Conservation (phyloP, 2,797 vertebrate species). For the Limosa lapponica region DNA sequence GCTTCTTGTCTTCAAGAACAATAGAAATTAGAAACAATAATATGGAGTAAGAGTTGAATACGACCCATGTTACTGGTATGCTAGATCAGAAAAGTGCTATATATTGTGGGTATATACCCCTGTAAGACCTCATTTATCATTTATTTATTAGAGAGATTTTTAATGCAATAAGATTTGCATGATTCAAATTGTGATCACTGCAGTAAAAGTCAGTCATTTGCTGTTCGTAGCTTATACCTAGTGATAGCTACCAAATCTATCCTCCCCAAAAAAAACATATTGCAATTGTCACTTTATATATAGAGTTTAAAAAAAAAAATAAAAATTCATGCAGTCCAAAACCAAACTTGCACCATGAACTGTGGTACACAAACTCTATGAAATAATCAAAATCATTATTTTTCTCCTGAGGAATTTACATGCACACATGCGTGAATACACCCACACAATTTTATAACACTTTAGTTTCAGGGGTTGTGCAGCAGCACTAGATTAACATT, state of each 20-base stretch:
- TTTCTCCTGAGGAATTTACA: background rate
- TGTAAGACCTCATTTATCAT: background rate
- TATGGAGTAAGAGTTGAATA: background rate
- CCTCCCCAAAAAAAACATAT: background rate
- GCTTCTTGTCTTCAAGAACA: background rate
- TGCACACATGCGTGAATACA: background rate
- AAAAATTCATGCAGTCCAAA: background rate
- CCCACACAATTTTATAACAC: background rate
- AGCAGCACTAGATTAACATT: background rate
- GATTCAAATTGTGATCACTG: background rate
- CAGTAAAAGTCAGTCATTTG: background rate
- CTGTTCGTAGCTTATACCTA: background rate
- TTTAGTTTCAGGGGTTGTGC: background rate
- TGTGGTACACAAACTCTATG: background rate
- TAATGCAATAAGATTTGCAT: rapidly evolving
- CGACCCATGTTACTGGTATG: background rate
- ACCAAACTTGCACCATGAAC: background rate
- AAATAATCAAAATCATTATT: background rate
- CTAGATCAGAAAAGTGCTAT: background rate
- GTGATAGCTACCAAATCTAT: background rate
- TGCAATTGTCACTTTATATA: background rate
- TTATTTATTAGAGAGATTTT: background rate
- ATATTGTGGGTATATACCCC: background rate
- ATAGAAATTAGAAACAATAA: background rate
- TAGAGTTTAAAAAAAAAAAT: background rate